phyloP scores from a whole-genome alignment of 1,140 invertebrate genomes.

The Drosophila ficusphila region DNA sequence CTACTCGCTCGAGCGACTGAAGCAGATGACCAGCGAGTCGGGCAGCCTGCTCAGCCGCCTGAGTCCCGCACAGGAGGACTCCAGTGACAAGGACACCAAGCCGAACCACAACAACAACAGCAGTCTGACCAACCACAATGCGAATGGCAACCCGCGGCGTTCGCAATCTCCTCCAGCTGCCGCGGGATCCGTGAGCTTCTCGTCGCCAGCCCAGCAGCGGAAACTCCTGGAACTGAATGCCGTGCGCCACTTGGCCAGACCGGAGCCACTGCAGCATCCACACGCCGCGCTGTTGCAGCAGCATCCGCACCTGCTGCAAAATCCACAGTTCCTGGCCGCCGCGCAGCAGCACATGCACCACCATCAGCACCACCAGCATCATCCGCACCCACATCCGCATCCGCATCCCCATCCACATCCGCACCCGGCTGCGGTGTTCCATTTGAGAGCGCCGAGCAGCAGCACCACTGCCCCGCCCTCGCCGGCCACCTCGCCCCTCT shows the following conservation, averaged over 20 bases:
- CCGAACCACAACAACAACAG: slow-evolving; percentile 46
- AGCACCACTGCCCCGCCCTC: slow-evolving; percentile 60
- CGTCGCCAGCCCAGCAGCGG: slow-evolving; percentile 58
- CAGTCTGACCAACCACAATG: slow-evolving; percentile 34
- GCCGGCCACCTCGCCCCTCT: slow-evolving; percentile 76
- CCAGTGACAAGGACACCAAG: slow-evolving; percentile 57
- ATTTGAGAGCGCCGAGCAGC: slow-evolving; percentile 55
- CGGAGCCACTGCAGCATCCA: slow-evolving; percentile 78
- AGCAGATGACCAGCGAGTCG: slow-evolving; percentile 78
- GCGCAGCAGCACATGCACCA: slow-evolving; percentile 75
- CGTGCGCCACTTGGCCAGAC: slow-evolving; percentile 66
- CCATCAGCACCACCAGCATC: slow-evolving; percentile 58
- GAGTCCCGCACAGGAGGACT: slow-evolving; percentile 65
- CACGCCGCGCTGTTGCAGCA: slow-evolving; percentile 78
- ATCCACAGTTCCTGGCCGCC: slow-evolving; percentile 77
- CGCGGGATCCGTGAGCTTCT: slow-evolving; percentile 26
- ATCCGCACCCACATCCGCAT: slow-evolving; percentile 36
- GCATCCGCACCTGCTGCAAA: slow-evolving; percentile 77
- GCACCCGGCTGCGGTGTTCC: slow-evolving; percentile 54
- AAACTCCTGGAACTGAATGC: slow-evolving; percentile 65
- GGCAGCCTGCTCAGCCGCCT: slow-evolving; percentile 61
- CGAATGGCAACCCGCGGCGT: slow-evolving; percentile 34
- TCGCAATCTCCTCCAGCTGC: slow-evolving; percentile 50
- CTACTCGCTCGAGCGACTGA: slow-evolving; percentile 77
- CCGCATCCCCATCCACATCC: slow-evolving; percentile 31